Evolutionary conservation across 23 tunicate genomes (phyloP).

Genomic region (Ascidia mentula): DNA sequence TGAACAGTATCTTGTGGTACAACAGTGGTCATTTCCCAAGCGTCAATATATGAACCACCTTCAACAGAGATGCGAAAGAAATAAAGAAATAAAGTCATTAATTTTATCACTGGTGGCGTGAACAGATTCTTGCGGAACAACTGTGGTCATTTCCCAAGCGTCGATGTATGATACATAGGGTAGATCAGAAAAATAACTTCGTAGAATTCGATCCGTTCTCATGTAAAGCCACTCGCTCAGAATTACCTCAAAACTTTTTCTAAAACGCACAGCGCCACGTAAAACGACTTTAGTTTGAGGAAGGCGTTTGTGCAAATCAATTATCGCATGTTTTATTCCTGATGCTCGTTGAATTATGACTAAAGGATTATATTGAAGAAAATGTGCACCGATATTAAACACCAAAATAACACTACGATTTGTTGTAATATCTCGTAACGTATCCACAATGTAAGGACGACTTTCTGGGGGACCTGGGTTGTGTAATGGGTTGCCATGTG

Average conservation of each 20-base stretch:
- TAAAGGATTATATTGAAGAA: constrained; percentile 24
- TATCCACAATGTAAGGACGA: constrained; percentile 43
- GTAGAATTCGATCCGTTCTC: not conserved
- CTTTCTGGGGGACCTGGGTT: constrained; percentile 41
- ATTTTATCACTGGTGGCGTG: not conserved
- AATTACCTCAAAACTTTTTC: not conserved
- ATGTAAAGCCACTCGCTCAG: not conserved
- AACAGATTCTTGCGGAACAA: not conserved
- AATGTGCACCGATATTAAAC: constrained; percentile 43
- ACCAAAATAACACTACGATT: constrained; percentile 26
- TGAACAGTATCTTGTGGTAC: no score
- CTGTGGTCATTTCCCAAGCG: not conserved
- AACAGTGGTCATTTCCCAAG: no score
- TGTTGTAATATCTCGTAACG: constrained; percentile 1
- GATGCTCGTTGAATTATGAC: constrained; percentile 13
- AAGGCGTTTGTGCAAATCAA: not conserved
- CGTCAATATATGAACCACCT: no score
- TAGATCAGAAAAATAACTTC: not conserved
- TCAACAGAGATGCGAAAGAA: not conserved
- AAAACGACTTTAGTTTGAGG: not conserved
- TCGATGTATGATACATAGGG: not conserved
- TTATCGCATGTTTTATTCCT: constrained; percentile 26
- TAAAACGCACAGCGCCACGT: not conserved
- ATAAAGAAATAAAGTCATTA: not conserved
- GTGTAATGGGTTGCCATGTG: constrained; percentile 54